Evolutionary conservation across 2,888 invertebrate species (phyloP).

Genomic region (Callyntrura guangdongensis): DNA sequence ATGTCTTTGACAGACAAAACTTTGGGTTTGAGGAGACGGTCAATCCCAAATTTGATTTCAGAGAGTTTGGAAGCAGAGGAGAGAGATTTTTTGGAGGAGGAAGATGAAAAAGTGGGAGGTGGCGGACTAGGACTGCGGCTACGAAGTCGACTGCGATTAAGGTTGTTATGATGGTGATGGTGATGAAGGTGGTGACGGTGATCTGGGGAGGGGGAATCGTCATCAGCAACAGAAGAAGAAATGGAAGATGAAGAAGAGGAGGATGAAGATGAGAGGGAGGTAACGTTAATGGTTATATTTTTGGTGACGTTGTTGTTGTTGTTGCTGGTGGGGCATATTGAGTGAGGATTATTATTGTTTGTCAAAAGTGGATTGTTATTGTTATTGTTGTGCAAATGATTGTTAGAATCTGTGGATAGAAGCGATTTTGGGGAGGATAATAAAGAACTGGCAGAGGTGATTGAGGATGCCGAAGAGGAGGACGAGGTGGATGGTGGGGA

Average conservation of each 20-base stretch:
- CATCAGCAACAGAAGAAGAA: conserved; percentile 31
- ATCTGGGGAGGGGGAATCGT: conserved; percentile 32
- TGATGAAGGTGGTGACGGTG: conserved; percentile 12
- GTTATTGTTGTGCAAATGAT: neutral
- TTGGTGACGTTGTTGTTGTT: conserved; percentile 35
- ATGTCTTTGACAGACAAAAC: conserved; percentile 84
- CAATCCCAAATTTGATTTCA: conserved; percentile 84
- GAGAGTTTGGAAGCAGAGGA: conserved; percentile 58
- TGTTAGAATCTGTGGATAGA: conserved; percentile 37
- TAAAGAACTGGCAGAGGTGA: conserved; percentile 74
- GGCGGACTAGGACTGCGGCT: conserved; percentile 55
- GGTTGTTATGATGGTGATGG: neutral
- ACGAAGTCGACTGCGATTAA: too few relatives aligned
- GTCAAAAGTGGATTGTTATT: conserved; percentile 1
- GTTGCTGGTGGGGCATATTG: conserved; percentile 67
- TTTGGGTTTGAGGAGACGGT: conserved; percentile 84
- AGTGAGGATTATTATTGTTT: conserved; percentile 65
- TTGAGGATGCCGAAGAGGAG: conserved; percentile 79
- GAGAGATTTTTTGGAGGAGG: conserved; percentile 5
- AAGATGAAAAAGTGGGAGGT: neutral
- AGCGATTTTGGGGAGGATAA: conserved; percentile 76
- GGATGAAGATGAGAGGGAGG: conserved; percentile 47
- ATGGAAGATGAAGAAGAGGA: conserved; percentile 31
- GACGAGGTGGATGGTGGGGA: conserved; percentile 80
- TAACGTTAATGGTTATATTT: conserved; percentile 66